A percentile compares a stretch with the other conserved stretches of the same genome.
Conservation (phyloP, 2,113 vertebrate species). For the Ariopsis seemanni region DNA sequence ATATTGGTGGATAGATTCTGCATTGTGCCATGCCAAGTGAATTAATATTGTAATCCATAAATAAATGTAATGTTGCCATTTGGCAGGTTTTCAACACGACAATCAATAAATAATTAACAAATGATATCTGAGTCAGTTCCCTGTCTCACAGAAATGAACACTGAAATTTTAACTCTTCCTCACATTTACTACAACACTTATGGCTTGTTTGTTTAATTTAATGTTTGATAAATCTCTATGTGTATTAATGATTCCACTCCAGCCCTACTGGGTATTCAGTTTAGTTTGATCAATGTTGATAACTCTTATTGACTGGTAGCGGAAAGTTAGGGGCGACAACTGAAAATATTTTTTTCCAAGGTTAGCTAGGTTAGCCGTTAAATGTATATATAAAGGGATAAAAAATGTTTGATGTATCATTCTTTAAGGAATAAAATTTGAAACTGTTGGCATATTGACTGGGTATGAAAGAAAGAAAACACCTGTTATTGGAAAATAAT, state of each 20-base stretch:
- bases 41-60: not conserved
- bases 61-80: not conserved
- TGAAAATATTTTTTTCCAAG: not conserved
- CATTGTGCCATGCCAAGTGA: not conserved
- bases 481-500: not conserved
- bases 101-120: constrained; percentile 8
- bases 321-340: not conserved
- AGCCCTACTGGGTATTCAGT: not conserved
- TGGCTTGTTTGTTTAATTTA: not conserved
- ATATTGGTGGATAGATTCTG: not conserved
- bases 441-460: not conserved
- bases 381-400: not conserved
- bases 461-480: not conserved
- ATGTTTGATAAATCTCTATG: not conserved
- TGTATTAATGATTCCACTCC: not conserved
- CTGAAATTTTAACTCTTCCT: not conserved
- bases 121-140: not conserved
- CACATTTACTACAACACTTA: not conserved
- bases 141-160: not conserved
- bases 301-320: not conserved
- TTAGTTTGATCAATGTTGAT: not conserved
- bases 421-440: not conserved
- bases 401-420: not conserved
- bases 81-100: not conserved
- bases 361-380: not conserved